Evolutionary conservation across 92 coral and sea anemone species (phyloP), one percentile per base, ranked within the genome.

Genomic region (Plumapathes pennacea): DNA sequence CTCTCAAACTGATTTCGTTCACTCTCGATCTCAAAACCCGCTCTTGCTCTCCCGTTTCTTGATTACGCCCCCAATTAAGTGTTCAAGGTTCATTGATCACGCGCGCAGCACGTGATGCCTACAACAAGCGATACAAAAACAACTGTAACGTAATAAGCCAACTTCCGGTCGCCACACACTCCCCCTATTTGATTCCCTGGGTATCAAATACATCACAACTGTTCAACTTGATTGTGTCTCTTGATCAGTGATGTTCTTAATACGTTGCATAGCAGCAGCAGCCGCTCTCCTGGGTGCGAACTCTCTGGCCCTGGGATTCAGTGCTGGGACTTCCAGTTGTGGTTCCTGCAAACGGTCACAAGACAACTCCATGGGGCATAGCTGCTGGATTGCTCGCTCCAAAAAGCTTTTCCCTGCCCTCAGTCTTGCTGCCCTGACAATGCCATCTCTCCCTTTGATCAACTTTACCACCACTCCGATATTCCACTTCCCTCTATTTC

Each of bases 371-470:
- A 36, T 67, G 48, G 64, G 75, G 39, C 75, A 67, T 24, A 67
- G 55, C 64, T 51, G 80, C 50, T 53, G 72, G 32, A 73, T 46
- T 43, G 80, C 57, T 32, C 66, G 58, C 38, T 73, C 80, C 34
- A 52, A 62, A 33, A 17, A 62, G 0, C 50, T 56, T 48, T 69
- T 62, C 25, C 72, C 80, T 0, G 80, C 72, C 24, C 72, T 62
- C 32, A 73, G 45, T 56, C 61, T 62, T 20, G 64, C 71, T 45
- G 42, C 69, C n/a, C 70, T 39, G 40, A 59, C 60, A 18, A 46
- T 54, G 1, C 69, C 69, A 25, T 71, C 78, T 57, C 54, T 60
- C 10, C 69, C 78, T 50, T 57, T 60, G 38, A 60, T 71, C 4
- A 71, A 51, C 61, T 71, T 60, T 42, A 59, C 69, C 59, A 50